Evolutionary conservation across 2,888 invertebrate species (phyloP).

Genomic region (Glaucopsyche alexis): DNA sequence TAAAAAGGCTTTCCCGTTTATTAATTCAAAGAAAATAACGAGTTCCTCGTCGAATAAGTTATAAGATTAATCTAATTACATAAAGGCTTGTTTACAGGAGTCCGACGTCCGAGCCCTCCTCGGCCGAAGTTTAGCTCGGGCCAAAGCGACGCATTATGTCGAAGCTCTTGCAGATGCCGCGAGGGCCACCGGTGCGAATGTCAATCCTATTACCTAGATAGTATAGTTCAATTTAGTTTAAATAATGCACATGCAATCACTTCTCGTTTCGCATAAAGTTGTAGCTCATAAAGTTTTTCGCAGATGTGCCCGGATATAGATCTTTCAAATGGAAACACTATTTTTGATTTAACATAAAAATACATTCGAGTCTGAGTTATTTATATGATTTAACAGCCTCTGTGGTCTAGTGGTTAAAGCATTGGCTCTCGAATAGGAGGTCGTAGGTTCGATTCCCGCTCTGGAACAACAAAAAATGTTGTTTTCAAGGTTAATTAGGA

Average conservation of each 20-base stretch:
- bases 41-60: constrained; percentile 5
- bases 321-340: neutral
- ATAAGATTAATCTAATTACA: constrained; percentile 27
- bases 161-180: constrained; percentile 76
- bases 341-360: neutral
- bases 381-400: too few species aligned
- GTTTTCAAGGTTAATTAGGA: too few species aligned
- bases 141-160: constrained; percentile 76
- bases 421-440: too few species aligned
- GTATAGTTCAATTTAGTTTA: neutral
- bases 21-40: neutral
- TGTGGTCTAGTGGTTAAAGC: too few species aligned
- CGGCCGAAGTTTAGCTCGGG: constrained; percentile 74
- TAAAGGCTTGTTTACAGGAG: constrained; percentile 44
- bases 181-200: constrained; percentile 63
- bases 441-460: too few species aligned
- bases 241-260: constrained; percentile 2
- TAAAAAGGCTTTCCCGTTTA: neutral
- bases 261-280: constrained; percentile 10
- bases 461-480: too few species aligned
- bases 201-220: neutral
- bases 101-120: constrained; percentile 75
- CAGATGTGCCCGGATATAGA: neutral
- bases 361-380: too few species aligned
- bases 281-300: constrained; percentile 22